These are phyloP conservation scores for Neodiprion fabricii DNA, from an alignment of 1,140 invertebrate genomes.

Conservation along the genomic window DNA sequence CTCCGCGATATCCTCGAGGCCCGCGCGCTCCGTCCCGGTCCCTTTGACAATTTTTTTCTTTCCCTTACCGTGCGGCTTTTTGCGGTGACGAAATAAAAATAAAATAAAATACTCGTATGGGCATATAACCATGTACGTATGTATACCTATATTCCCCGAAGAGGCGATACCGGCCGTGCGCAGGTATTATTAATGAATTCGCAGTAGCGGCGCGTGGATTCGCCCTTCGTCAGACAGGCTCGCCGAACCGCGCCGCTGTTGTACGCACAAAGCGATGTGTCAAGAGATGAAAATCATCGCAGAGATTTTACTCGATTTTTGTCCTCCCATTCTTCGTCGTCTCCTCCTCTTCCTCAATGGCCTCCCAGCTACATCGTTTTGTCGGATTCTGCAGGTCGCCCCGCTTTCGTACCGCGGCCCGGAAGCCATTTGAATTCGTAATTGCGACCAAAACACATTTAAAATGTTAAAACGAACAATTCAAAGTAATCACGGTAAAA, in stretches of 20 bases:
- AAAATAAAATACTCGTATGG: too few species aligned
- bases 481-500: slow-evolving; percentile 15
- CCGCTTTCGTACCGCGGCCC: background rate
- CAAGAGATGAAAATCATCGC: background rate
- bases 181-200: too few species aligned
- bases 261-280: too few species aligned
- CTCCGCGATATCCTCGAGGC: background rate
- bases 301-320: background rate
- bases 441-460: slow-evolving; percentile 25
- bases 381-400: too few species aligned
- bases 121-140: too few species aligned
- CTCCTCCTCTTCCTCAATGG: background rate
- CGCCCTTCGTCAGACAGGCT: too few species aligned
- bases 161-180: too few species aligned
- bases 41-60: background rate
- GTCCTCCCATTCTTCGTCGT: background rate
- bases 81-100: too few species aligned
- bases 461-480: slow-evolving; percentile 23
- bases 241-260: too few species aligned
- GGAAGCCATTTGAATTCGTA: slow-evolving; percentile 28
- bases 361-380: background rate
- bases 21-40: background rate
- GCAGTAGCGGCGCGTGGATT: too few species aligned
- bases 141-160: too few species aligned
- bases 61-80: too few species aligned